Evolutionary conservation across 2,797 vertebrate genomes (phyloP), one percentile per base, ranked within the genome.

Genomic region (Yasuhikotakia modesta): DNA sequence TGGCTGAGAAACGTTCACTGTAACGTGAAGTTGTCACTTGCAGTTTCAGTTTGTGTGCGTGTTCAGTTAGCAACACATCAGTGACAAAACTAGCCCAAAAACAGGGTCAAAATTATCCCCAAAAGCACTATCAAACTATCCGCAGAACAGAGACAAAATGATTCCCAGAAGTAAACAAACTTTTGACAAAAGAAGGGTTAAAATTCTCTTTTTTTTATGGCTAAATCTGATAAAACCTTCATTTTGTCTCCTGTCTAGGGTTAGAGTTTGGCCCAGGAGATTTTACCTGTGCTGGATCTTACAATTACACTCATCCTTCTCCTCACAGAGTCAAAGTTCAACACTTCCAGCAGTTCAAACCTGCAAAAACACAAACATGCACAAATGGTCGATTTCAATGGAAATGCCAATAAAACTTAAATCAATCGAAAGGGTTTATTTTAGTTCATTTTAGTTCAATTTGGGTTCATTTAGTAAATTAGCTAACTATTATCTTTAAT

Each of bases 251-350:
- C 30, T 32, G 30, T 32, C 2, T 32, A 21, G 7, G 52, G 52
- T 10, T 21, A 55, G 16, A 1, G 17, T 19, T 52, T 21, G 22
- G 21, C 16, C 48, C 3, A 4, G 55, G 12, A 6, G 5, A 13
- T 63, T 39, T 83, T 93, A 99, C 97, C 97, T 87, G 92, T 79
- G 78, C 78, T 78, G 64, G 95, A 92, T 76, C 89, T 93, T 83
- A 99, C 96, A 0, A 99, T 97, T 13, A 99, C 96, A 27, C 97
- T 99, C 97, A 99, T 99, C 80, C 97, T 92, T 52, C 97, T 93
- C 70, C 97, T 92, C 70, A 98, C 96, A 0, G 97, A 98, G 89
- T 99, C 97, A 64, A 99, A 99, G 43, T 93, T 97, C 86, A 99
- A 87, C 84, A 96, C 91, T 22, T 99, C 95, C 58, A 99, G 73